Evolutionary conservation across 2,888 invertebrate species (phyloP), one percentile per base, ranked within the genome.

Genomic region (Pantelozetes paolii): DNA sequence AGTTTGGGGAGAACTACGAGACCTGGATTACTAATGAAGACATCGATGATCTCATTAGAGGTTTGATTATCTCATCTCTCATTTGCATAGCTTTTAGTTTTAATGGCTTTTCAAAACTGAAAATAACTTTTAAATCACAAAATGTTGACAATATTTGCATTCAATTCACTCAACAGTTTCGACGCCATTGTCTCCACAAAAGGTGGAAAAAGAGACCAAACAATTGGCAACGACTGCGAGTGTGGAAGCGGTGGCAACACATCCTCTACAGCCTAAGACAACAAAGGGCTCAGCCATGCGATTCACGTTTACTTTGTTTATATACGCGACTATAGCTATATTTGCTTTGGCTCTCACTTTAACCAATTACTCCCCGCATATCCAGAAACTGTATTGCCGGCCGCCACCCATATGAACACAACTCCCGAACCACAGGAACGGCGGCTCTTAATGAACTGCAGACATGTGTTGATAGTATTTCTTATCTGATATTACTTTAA

Each of bases 1-100:
- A 75, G 45, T 75, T 75, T 42, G 75, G 75, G 30, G 75, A 75
- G 59, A 75, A 75, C 23, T 75, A 75, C 67, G 75, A 75, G 48
- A 57, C 50, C 26, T 75, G 75, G 75, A 72, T 75, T 62, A 73
- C 57, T 23, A 59, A 48, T 40, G 75, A 75, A 32, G 36, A 48
- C 23, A 30, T 69, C 23, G 75, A 75, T 48, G 73, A 40, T 28
- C 18, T 71, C 28, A 64, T 73, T 26, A 23, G 48, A 67, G 74
- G 70, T 59, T 40, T 13, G 28, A 18, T 54, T 28, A 57, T 57
- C 28, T 54, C 6, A 23, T 23, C 20, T 54, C 54, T 32, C 36
- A 11, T 71, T 54, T 64, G 18, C n/a, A n/a, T 71, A 18, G 40
- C 71, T 64, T 42, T 71, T 71, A 8, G 57, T 32, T 62, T 72